Conservation (phyloP, 2,888 invertebrate species). For the Pterobdella sp. region DNA sequence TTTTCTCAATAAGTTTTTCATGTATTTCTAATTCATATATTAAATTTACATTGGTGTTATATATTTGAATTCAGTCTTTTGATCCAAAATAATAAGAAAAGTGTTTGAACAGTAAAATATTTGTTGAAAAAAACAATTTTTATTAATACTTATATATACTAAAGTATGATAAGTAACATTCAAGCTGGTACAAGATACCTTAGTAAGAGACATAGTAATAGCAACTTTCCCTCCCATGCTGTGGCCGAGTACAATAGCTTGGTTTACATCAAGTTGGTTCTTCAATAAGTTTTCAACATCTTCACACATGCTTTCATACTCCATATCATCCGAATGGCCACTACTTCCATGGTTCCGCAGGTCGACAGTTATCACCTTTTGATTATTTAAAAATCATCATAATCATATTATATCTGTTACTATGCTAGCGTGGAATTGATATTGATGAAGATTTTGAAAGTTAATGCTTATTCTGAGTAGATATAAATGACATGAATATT, state of each 20-base stretch:
- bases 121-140: too few species aligned
- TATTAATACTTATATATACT: too few species aligned
- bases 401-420: too few species aligned
- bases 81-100: too few species aligned
- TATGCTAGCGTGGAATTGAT: too few species aligned
- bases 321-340: slow-evolving; percentile 67
- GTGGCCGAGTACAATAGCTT: slow-evolving; percentile 66
- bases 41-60: too few species aligned
- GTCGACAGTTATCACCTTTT: slow-evolving; percentile 69
- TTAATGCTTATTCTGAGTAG: too few species aligned
- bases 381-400: background rate
- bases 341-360: slow-evolving; percentile 92
- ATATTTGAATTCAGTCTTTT: too few species aligned
- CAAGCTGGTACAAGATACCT: slow-evolving; percentile 26
- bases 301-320: slow-evolving; percentile 65
- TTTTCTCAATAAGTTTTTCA: background rate
- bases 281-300: slow-evolving; percentile 58
- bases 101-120: too few species aligned
- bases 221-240: slow-evolving; percentile 91
- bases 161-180: too few species aligned
- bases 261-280: slow-evolving; percentile 48
- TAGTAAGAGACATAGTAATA: slow-evolving; percentile 69
- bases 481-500: too few species aligned
- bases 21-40: background rate
- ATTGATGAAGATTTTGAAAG: too few species aligned